Percentiles rank a stretch among this genome's conserved stretches.
Evolutionary conservation across 2,113 vertebrate species (phyloP).

Genomic region (Crocuta crocuta): DNA sequence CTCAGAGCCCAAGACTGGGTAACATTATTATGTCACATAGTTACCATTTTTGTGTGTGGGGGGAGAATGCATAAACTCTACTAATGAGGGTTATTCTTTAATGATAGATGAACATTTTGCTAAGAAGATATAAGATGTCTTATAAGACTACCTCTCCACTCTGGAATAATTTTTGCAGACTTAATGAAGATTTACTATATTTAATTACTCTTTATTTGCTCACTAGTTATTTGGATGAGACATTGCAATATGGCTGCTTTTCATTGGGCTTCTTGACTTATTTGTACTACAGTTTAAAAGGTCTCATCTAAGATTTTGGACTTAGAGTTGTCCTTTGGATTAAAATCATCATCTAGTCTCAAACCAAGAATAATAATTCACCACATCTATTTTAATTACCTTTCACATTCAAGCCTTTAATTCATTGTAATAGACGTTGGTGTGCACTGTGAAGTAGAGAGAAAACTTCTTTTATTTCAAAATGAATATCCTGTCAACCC

Average conservation of each 20-base stretch:
- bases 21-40: background rate
- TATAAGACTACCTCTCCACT: background rate
- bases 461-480: background rate
- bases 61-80: background rate
- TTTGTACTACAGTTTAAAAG: background rate
- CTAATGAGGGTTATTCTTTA: background rate
- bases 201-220: background rate
- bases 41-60: background rate
- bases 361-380: background rate
- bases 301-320: background rate
- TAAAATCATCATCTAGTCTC: background rate
- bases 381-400: background rate
- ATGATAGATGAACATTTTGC: background rate
- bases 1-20: background rate
- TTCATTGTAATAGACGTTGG: conserved; percentile 21
- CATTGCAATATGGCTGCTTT: background rate
- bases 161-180: background rate
- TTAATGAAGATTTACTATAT: background rate
- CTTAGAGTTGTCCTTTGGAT: background rate
- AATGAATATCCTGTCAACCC: background rate
- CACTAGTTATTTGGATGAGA: background rate
- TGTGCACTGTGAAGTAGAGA: background rate
- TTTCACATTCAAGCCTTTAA: conserved; percentile 11
- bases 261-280: conserved; percentile 6
- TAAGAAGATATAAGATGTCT: background rate